Base-by-base conservation (phyloP, 2,113 vertebrate genomes). In the Neodontobutis hainanensis region DNA sequence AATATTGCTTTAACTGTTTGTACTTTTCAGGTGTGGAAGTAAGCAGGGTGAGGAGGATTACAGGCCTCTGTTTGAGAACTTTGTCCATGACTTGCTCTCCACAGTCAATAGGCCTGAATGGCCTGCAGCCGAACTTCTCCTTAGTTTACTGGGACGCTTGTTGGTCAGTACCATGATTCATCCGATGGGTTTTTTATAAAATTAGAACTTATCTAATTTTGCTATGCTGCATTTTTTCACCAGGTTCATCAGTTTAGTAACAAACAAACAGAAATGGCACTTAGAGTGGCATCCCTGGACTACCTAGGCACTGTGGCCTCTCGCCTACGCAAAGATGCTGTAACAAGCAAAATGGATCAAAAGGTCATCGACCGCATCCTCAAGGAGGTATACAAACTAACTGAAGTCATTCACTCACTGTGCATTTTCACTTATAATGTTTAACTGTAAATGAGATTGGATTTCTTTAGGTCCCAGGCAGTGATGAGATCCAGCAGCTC, bases 231-330 rank as follows among this genome's bases (percentile, higher is more conserved):
- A 47, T 56, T 60, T 32, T 7, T 64, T 16, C 49, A 53, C 36
- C 50, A 99, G 97, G 97, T 99, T 84, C 97, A 99, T 83, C 97
- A 99, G 40, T 99, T 99, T 85, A 99, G 96, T 89, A 99, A 99
- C 85, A 99, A 99, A 87, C 97, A 97, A 65, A 99, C 97, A 73
- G 97, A 99, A 89, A 99, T 99, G 97, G 96, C 97, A 2, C 92
- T 99, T 75, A 92, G 97, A 83, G 97, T 99, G 71, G 97, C 97
- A 4, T 99, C 97, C 0, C 94, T 99, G 81, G 97, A 99, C 90
- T 99, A 99, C 83, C 93, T 99, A 70, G 97, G 97, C 84, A 99
- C 97, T 7, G 97, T 99, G 14, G 97, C 97, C 0, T 96, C 96
- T 47, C 92, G 96, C 60, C 87, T 99, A 0, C 94, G 97, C 59